Conservation (phyloP, 2,888 invertebrate genomes). For the Hemaris fuciformis region DNA sequence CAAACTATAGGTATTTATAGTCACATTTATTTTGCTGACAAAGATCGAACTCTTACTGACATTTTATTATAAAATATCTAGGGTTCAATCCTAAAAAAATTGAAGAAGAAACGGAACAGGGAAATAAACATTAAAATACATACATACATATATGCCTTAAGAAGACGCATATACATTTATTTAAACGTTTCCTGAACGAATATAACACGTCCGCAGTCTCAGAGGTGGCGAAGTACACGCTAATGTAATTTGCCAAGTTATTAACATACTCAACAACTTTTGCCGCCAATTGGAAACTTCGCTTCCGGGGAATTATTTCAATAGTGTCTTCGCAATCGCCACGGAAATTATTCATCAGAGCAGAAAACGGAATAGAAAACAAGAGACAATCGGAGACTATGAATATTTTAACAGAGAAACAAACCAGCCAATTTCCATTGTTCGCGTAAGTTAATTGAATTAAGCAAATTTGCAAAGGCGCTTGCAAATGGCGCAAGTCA, state of each 20-base stretch:
- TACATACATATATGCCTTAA: no score
- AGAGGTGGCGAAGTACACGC: neutral
- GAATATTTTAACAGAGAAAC: slow-evolving; percentile 8
- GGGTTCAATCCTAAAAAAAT: no score
- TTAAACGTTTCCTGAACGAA: neutral
- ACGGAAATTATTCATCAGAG: slow-evolving; percentile 7
- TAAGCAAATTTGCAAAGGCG: neutral
- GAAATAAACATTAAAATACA: no score
- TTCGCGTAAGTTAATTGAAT: slow-evolving; percentile 12
- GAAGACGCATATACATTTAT: no score
- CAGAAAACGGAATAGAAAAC: slow-evolving; percentile 11
- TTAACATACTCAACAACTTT: slow-evolving; percentile 6
- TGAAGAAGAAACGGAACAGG: no score
- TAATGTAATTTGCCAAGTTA: slow-evolving; percentile 6
- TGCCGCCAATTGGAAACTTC: slow-evolving; percentile 2
- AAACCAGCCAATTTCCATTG: slow-evolving; percentile 6
- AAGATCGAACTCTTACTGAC: no score
- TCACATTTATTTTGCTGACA: no score
- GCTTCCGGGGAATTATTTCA: neutral
- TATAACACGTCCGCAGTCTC: neutral
- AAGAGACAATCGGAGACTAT: slow-evolving; percentile 12
- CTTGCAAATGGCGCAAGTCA: neutral
- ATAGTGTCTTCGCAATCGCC: neutral
- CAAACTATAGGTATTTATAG: no score
- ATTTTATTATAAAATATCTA: no score